Conservation (phyloP, 1,140 invertebrate species). For the Drosophila nebulosa region DNA sequence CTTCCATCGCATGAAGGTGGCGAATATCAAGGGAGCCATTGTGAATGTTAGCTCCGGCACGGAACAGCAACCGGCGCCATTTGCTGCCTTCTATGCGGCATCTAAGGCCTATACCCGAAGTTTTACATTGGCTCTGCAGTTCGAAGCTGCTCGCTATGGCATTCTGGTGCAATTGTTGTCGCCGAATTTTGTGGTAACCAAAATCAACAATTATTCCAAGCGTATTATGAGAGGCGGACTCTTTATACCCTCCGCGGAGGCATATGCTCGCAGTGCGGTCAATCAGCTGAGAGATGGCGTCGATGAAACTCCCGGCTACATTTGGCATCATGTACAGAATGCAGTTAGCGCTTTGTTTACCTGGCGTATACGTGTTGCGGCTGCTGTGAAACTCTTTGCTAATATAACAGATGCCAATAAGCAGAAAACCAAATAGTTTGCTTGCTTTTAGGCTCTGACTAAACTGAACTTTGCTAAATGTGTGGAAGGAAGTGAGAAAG, state of each 20-base stretch:
- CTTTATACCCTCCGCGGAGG: slow-evolving; percentile 89
- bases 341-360: slow-evolving; percentile 18
- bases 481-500: background rate
- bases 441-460: background rate
- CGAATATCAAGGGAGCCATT: slow-evolving; percentile 90
- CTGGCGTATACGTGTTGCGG: slow-evolving; percentile 28
- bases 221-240: slow-evolving; percentile 87
- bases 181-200: slow-evolving; percentile 93
- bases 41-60: slow-evolving; percentile 94
- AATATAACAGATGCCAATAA: background rate
- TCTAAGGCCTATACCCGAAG: slow-evolving; percentile 84
- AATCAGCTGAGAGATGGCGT: slow-evolving; percentile 88
- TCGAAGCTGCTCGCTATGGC: slow-evolving; percentile 88
- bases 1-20: slow-evolving; percentile 88
- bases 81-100: slow-evolving; percentile 94
- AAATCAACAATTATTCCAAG: slow-evolving; percentile 92
- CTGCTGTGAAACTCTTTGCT: slow-evolving; percentile 18
- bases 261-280: slow-evolving; percentile 90
- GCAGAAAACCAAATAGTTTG: slow-evolving; percentile 14
- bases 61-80: slow-evolving; percentile 90
- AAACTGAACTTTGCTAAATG: background rate
- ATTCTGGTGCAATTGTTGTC: slow-evolving; percentile 92
- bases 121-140: slow-evolving; percentile 83
- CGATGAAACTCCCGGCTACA: slow-evolving; percentile 91
- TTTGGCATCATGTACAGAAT: slow-evolving; percentile 88